phyloP scores from a whole-genome alignment of 2,888 invertebrate genomes.

The Hirtodrosophila trivittata region DNA sequence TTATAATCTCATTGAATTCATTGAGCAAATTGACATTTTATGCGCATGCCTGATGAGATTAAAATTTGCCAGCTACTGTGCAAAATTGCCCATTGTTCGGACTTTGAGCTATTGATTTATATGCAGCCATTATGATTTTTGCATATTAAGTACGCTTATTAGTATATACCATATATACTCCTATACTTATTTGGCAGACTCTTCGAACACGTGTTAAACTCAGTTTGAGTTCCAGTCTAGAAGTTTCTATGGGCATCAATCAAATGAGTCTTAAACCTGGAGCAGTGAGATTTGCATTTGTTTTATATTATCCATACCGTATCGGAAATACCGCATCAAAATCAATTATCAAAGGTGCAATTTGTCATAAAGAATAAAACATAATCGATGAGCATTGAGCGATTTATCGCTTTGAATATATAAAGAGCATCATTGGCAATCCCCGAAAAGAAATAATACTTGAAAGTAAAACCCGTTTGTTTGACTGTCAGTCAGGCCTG shows the following conservation, averaged over 20 bases:
- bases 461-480: constrained; percentile 31
- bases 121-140: constrained; percentile 47
- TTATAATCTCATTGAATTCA: constrained; percentile 53
- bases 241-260: not conserved
- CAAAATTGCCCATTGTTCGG: constrained; percentile 47
- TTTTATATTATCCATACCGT: constrained; percentile 9
- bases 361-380: constrained; percentile 51
- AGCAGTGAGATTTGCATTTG: not conserved
- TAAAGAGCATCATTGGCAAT: constrained; percentile 4
- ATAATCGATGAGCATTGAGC: constrained; percentile 41
- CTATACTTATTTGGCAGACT: not conserved
- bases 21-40: constrained; percentile 47
- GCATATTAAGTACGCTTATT: constrained; percentile 38
- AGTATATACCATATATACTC: not conserved
- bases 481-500: constrained; percentile 3
- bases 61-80: constrained; percentile 55
- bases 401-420: constrained; percentile 41
- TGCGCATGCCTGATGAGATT: constrained; percentile 54
- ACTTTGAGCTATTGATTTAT: constrained; percentile 52
- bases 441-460: not conserved
- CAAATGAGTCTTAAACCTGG: no score
- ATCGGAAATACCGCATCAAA: constrained; percentile 49
- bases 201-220: constrained; percentile 5
- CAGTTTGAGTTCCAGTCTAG: not conserved
- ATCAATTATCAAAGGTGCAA: constrained; percentile 46